Evolutionary conservation across 1,140 invertebrate genomes (phyloP).

Genomic region (Brachionus rotundiformis): DNA sequence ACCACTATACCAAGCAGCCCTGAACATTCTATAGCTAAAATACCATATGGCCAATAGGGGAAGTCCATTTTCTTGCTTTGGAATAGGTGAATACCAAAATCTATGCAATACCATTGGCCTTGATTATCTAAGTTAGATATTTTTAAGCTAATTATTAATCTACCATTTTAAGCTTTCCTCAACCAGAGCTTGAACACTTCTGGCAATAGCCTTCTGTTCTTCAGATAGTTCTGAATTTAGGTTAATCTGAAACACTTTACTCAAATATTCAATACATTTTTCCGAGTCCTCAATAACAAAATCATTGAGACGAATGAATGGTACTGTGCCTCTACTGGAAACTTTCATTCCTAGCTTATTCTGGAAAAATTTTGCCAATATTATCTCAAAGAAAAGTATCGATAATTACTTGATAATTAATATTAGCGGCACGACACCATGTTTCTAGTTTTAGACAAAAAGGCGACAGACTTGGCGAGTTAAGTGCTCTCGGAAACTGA

Average conservation of each 20-base stretch:
- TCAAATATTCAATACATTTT: conserved; percentile 52
- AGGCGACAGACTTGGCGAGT: conserved; percentile 20
- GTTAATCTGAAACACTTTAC: conserved; percentile 40
- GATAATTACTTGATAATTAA: conserved; percentile 39
- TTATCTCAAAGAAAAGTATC: not conserved
- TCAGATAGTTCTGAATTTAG: conserved; percentile 32
- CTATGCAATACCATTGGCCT: not conserved
- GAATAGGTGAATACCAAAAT: conserved; percentile 23
- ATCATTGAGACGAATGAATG: conserved; percentile 41
- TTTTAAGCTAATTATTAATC: not conserved
- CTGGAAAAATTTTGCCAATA: not conserved
- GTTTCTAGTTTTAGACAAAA: conserved; percentile 43
- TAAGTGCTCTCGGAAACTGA: conserved; percentile 35
- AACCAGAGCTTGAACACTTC: not conserved
- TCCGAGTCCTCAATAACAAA: conserved; percentile 28
- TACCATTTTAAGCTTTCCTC: conserved; percentile 49
- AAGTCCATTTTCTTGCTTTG: not conserved
- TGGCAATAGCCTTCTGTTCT: conserved; percentile 29
- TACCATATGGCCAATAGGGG: conserved; percentile 19
- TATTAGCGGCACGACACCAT: conserved; percentile 41
- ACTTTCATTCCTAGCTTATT: conserved; percentile 26
- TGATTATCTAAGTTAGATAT: not conserved
- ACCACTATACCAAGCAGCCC: conserved; percentile 10
- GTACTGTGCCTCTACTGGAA: conserved; percentile 1
- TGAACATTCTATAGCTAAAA: not conserved